phyloP scores from a whole-genome alignment of 2,113 vertebrate species.

The Nesospiza acunhae region DNA sequence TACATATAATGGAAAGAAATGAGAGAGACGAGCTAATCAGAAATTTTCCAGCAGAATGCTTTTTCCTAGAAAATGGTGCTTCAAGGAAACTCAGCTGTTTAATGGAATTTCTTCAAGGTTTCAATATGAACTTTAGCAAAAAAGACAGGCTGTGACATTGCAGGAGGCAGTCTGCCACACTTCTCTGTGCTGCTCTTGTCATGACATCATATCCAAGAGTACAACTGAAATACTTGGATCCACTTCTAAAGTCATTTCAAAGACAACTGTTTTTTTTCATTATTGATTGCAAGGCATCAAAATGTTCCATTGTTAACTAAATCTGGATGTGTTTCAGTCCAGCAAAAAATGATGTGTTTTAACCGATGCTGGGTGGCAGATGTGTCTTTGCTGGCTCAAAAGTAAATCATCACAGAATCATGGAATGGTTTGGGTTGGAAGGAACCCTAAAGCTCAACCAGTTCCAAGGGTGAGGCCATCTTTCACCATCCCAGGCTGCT shows the following conservation, averaged over 20 bases:
- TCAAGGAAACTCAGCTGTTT: neutral
- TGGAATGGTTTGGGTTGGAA: neutral
- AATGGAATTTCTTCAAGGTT: neutral
- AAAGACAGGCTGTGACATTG: neutral
- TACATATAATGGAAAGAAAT: neutral
- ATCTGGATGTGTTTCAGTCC: neutral
- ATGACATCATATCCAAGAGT: accelerated
- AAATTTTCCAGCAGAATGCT: neutral
- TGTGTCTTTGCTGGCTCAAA: neutral
- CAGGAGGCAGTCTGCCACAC: neutral
- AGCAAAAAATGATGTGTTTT: neutral
- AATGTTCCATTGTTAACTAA: neutral
- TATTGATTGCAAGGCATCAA: neutral
- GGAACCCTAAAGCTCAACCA: neutral
- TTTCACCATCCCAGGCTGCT: neutral
- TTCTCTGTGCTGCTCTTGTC: neutral
- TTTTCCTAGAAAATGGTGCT: neutral
- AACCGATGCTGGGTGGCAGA: neutral
- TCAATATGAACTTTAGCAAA: neutral
- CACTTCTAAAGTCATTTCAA: neutral
- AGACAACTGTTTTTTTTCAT: neutral
- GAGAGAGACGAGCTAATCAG: neutral
- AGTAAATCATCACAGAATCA: neutral
- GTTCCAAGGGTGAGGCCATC: neutral
- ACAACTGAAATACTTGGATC: neutral